A percentile compares a stretch with the other conserved stretches of the same genome.
Evolutionary conservation across 2,797 vertebrate genomes (phyloP).

Genomic region (Cirrhinus mrigala): DNA sequence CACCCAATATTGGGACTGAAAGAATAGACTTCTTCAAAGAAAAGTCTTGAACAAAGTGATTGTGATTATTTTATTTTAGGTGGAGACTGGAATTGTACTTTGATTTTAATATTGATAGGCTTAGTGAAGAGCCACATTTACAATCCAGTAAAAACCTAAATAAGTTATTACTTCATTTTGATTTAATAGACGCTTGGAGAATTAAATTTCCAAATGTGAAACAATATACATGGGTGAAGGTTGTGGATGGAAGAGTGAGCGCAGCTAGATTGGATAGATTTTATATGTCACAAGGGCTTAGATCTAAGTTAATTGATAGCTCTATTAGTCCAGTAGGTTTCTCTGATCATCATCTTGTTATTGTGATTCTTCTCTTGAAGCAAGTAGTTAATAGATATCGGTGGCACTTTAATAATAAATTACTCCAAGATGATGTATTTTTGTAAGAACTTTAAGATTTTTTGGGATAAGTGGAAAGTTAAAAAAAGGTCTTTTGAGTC

Average conservation of each 20-base stretch:
- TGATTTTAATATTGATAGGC: neutral
- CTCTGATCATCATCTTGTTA: neutral
- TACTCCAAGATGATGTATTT: neutral
- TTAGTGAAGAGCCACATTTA: neutral
- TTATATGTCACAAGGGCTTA: neutral
- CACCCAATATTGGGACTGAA: too few species aligned
- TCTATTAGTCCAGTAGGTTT: neutral
- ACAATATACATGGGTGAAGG: slow-evolving; percentile 10
- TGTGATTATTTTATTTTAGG: too few species aligned
- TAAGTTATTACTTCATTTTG: neutral
- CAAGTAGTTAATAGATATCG: neutral
- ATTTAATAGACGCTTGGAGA: neutral
- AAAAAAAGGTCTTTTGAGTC: neutral
- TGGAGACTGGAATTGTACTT: neutral
- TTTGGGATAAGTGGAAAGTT: neutral
- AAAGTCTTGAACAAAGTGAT: too few species aligned
- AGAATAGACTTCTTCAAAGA: too few species aligned
- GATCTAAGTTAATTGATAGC: neutral
- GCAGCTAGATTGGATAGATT: neutral
- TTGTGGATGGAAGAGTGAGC: neutral
- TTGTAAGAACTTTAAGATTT: neutral
- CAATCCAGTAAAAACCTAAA: neutral
- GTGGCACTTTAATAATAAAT: neutral
- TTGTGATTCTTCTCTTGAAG: neutral
- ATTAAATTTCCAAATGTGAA: neutral